phyloP scores from a whole-genome alignment of 2,888 invertebrate genomes.

The Gymnosoma rotundatum region DNA sequence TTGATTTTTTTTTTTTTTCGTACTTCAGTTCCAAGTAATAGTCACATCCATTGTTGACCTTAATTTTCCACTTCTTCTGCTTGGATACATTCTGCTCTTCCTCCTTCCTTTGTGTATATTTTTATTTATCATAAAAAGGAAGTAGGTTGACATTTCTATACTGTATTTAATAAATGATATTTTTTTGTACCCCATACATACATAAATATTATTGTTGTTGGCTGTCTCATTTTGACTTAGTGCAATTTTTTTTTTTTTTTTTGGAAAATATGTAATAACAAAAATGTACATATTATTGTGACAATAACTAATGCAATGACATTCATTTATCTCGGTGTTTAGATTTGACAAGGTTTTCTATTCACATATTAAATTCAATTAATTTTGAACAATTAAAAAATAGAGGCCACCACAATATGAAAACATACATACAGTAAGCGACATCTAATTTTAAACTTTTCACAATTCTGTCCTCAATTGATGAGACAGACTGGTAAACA shows the following conservation, averaged over 20 bases:
- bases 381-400: constrained; percentile 1
- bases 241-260: constrained; percentile 28
- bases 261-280: neutral
- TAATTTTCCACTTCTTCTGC: constrained; percentile 30
- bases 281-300: neutral
- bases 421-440: too few relatives aligned
- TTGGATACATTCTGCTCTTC: constrained; percentile 22
- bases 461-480: too few relatives aligned
- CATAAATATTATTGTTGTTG: constrained; percentile 33
- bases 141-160: neutral
- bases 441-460: too few relatives aligned
- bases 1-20: constrained; percentile 10
- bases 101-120: constrained; percentile 10
- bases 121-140: neutral
- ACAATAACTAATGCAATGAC: constrained; percentile 38
- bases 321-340: constrained; percentile 28
- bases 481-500: too few relatives aligned
- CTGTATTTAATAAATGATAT: constrained; percentile 4
- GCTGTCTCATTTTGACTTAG: constrained; percentile 33
- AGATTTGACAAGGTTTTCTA: constrained; percentile 43
- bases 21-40: constrained; percentile 6
- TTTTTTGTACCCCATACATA: neutral
- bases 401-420: too few relatives aligned
- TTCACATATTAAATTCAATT: constrained; percentile 31
- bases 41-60: constrained; percentile 37